These are phyloP conservation scores for Poeciliopsis turrubarensis DNA, from an alignment of 2,113 vertebrate species.

Conservation along the genomic window DNA sequence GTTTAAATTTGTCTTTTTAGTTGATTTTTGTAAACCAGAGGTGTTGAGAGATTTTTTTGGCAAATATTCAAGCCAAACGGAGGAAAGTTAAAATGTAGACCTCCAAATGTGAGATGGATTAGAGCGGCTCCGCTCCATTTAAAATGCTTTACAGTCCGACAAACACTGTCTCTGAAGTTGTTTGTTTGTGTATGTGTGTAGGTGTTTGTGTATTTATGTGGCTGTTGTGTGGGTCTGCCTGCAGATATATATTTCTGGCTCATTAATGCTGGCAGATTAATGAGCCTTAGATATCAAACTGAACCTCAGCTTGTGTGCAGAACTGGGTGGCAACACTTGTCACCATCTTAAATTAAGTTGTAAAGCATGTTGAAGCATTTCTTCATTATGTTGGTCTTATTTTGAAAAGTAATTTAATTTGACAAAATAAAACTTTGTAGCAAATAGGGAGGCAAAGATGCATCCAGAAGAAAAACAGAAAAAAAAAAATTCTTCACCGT, in stretches of 20 bases:
- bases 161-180: conserved; percentile 22
- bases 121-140: conserved; percentile 21
- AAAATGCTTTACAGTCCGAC: conserved; percentile 17
- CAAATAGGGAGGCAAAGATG: not conserved
- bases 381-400: not conserved
- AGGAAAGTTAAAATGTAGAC: conserved; percentile 33
- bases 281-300: conserved; percentile 27
- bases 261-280: conserved; percentile 40
- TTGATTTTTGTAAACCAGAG: too few species aligned
- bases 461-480: not conserved
- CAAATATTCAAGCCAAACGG: not conserved
- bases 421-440: not conserved
- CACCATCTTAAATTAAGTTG: conserved; percentile 20
- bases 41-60: not conserved
- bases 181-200: not conserved
- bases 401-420: too few species aligned
- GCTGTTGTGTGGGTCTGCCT: conserved; percentile 21
- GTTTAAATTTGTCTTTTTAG: not conserved
- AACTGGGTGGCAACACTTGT: conserved; percentile 19
- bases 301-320: conserved; percentile 7
- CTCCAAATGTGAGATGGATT: conserved; percentile 16
- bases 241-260: conserved; percentile 39
- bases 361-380: conserved; percentile 23
- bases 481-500: not conserved
- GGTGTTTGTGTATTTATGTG: too few species aligned